Evolutionary conservation across 2,888 invertebrate genomes (phyloP).

Genomic region (Metacarcinus magister): DNA sequence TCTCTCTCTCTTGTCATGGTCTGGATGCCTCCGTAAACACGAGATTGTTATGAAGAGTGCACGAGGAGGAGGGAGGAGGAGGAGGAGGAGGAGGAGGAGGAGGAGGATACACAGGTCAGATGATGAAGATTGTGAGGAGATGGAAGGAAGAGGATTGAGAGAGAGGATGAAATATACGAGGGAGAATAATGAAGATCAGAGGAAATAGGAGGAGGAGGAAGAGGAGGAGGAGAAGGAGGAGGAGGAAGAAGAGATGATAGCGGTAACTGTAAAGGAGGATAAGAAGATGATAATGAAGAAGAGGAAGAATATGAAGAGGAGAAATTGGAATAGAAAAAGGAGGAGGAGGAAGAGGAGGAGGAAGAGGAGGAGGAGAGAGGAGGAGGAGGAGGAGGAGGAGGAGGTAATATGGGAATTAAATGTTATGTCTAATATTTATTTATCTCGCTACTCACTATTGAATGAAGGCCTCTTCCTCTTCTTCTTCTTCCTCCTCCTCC

Average conservation of each 20-base stretch:
- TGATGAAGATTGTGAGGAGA: neutral
- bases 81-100: conserved; percentile 31
- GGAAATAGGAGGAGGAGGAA: neutral
- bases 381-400: neutral
- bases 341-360: neutral
- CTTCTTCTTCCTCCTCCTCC: neutral
- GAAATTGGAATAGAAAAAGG: neutral
- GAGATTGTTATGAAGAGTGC: conserved; percentile 16
- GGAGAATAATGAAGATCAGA: neutral
- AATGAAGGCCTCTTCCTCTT: neutral
- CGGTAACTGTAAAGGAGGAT: neutral
- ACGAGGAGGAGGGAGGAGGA: conserved; percentile 33
- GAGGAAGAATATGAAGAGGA: neutral
- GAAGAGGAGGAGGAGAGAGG: neutral
- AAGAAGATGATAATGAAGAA: neutral
- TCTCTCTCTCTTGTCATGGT: neutral
- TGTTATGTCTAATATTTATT: neutral
- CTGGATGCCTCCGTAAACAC: conserved; percentile 18
- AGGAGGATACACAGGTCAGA: neutral
- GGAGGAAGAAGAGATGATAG: neutral
- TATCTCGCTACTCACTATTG: conserved; percentile 2
- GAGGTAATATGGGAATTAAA: neutral
- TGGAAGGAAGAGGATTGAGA: neutral
- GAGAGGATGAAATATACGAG: neutral
- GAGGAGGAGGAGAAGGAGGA: neutral